Percentiles rank a stretch among this genome's conserved stretches.
Conservation (phyloP, 2,113 vertebrate genomes). For the Sceloporus tristichus region DNA sequence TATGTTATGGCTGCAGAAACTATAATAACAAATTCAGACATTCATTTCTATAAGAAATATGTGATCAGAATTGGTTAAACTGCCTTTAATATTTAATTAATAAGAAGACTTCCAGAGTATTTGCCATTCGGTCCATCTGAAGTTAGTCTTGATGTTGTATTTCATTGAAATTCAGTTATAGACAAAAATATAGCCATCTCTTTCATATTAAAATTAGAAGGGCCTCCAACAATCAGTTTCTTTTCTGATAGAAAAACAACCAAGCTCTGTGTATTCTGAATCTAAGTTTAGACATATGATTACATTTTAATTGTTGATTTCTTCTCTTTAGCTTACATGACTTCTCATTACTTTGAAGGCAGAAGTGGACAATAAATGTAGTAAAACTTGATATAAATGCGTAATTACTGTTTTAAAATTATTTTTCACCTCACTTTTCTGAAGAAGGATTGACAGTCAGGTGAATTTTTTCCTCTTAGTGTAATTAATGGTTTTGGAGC, state of each 20-base stretch:
- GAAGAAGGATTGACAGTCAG: background rate
- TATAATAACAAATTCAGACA: constrained; percentile 13
- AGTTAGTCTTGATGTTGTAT: background rate
- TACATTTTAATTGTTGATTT: background rate
- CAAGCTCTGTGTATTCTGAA: background rate
- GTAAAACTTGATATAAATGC: too few species aligned
- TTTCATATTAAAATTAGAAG: constrained; percentile 4
- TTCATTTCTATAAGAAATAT: constrained; percentile 33
- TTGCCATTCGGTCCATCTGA: background rate
- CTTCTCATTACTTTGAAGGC: background rate
- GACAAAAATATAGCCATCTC: constrained; percentile 4
- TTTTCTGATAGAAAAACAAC: background rate
- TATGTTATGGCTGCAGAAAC: constrained; percentile 20
- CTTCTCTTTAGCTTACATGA: background rate
- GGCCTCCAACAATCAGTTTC: background rate
- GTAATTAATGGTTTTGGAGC: background rate
- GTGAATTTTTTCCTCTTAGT: background rate
- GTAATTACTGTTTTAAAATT: background rate
- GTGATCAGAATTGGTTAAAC: constrained; percentile 39
- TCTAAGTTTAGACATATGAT: background rate
- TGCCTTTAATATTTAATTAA: constrained; percentile 33
- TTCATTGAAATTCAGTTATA: background rate
- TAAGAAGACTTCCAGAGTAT: background rate
- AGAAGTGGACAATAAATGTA: background rate
- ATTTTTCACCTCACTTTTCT: background rate